A percentile compares a stretch with the other conserved stretches of the same genome.
phyloP scores from a whole-genome alignment of 2,888 invertebrate species.

The Agrotis puta region DNA sequence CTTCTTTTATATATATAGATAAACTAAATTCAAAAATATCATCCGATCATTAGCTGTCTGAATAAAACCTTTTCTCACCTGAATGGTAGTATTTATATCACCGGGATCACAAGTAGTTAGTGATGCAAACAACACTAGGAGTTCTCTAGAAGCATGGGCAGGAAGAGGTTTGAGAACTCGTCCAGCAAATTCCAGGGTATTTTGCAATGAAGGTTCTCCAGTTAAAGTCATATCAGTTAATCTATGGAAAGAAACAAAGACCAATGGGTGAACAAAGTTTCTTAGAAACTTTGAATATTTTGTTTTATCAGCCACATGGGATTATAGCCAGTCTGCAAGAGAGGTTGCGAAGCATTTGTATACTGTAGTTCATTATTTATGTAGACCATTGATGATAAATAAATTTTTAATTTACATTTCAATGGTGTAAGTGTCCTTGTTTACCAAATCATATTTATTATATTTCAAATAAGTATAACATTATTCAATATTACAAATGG shows the following conservation, averaged over 20 bases:
- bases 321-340: too few species aligned
- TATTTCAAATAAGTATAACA: too few species aligned
- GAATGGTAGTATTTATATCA: conserved; percentile 95
- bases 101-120: conserved; percentile 99
- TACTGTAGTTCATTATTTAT: not conserved
- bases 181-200: conserved; percentile 97
- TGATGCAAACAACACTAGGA: conserved; percentile 97
- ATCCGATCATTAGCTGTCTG: too few species aligned
- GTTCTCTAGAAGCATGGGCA: conserved; percentile 98
- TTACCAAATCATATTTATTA: too few species aligned
- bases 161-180: conserved; percentile 97
- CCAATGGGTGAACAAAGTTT: not conserved
- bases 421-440: too few species aligned
- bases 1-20: too few species aligned
- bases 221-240: conserved; percentile 93
- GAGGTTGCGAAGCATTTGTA: not conserved
- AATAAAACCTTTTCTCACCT: conserved; percentile 67
- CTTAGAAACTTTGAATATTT: not conserved
- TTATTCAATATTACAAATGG: too few species aligned
- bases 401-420: too few species aligned
- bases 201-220: conserved; percentile 99
- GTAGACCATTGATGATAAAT: too few species aligned
- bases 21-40: too few species aligned
- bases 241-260: conserved; percentile 69
- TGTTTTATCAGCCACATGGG: not conserved